Base-by-base conservation (phyloP, 2,113 vertebrate genomes). In the Cynoglossus semilaevis region DNA sequence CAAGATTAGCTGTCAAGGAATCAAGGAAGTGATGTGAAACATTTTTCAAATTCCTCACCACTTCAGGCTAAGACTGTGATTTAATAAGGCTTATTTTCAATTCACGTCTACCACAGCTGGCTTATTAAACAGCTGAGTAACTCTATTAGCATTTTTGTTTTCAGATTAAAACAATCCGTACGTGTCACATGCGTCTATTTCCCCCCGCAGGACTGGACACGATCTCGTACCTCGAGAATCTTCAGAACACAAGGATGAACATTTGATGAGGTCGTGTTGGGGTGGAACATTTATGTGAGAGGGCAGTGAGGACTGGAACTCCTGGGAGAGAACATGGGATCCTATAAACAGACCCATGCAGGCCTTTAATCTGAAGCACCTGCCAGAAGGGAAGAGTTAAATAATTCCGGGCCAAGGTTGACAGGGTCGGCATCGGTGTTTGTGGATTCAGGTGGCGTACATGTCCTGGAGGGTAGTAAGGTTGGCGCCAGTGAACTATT, bases 51-150 rank as follows among this genome's bases (percentile, higher is more conserved):
- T 74, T 57, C 18, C 64, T 79, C n/a, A 17, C 46, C 8, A 72
- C 83, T 71, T 79, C 19, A 10, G 77, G 73, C 67, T 43, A 19
- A 59, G 66, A 22, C 56, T 63, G 19, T 49, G 70, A 78, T 72
- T 73, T 71, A 79, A 85, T 79, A 70, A 80, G 67, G 53, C 70
- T 76, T 69, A 58, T 75, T 81, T 82, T 80, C 71, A 65, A 49
- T 70, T 72, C 58, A 76, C 11, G 41, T 79, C 60, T 63, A 66
- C 70, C 62, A 62, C 85, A 86, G 78, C 74, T 86, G 83, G 76
- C 76, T 73, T 79, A 80, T 85, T 78, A 72, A 78, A 83, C 71
- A 81, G 69, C 17, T 74, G 71, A 87, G 61, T 78, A 69, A 81
- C 59, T 56, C 9, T 71, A 84, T 84, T 77, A 69, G 69, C 75